These are phyloP conservation scores for Geotrupes spiniger DNA, from an alignment of 2,888 invertebrate genomes.

Conservation along the genomic window DNA sequence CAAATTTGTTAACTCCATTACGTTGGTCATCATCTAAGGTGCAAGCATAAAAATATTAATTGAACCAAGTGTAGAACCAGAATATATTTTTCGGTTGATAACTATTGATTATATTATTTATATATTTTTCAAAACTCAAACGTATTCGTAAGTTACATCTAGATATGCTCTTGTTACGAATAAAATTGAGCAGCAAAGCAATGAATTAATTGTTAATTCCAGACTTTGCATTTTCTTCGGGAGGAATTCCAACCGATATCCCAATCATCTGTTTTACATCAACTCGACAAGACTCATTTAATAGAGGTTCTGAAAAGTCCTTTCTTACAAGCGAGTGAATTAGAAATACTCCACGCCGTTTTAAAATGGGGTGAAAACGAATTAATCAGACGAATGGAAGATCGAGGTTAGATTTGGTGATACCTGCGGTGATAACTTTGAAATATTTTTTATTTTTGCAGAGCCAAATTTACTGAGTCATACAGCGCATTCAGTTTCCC, in stretches of 20 bases:
- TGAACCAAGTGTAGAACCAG: too few species aligned
- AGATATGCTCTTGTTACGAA: too few species aligned
- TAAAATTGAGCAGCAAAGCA: too few species aligned
- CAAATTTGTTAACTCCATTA: too few species aligned
- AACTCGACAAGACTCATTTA: slow-evolving; percentile 73
- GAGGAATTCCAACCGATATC: slow-evolving; percentile 87
- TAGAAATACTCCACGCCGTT: slow-evolving; percentile 83
- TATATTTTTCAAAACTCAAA: too few species aligned
- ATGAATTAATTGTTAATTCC: slow-evolving; percentile 16
- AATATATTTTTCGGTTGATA: too few species aligned
- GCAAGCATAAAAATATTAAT: too few species aligned
- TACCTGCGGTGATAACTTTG: slow-evolving; percentile 3
- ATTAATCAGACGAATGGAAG: slow-evolving; percentile 77
- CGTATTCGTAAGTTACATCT: too few species aligned
- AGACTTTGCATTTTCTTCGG: slow-evolving; percentile 82
- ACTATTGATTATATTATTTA: too few species aligned
- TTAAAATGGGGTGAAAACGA: slow-evolving; percentile 89
- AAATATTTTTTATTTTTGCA: slow-evolving; percentile 38
- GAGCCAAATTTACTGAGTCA: slow-evolving; percentile 89
- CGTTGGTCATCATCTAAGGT: too few species aligned
- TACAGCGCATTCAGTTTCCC: slow-evolving; percentile 87
- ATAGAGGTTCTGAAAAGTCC: slow-evolving; percentile 74
- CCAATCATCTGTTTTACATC: slow-evolving; percentile 69
- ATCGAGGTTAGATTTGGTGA: slow-evolving; percentile 56
- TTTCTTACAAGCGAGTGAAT: slow-evolving; percentile 81